phyloP scores from a whole-genome alignment of 2,888 invertebrate species.

The Periphyllus acericola region DNA sequence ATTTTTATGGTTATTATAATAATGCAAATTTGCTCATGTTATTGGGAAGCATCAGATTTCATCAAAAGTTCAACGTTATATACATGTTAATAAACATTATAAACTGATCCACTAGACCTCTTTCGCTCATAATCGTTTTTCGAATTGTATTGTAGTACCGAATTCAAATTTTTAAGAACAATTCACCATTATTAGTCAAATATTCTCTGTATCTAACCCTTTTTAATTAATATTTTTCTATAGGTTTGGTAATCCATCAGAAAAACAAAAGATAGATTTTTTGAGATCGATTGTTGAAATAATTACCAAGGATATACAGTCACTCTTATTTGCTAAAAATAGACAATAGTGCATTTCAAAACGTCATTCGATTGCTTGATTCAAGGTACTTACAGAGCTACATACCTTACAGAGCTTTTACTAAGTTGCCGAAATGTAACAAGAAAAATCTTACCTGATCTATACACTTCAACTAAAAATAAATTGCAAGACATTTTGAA shows the following conservation, averaged over 20 bases:
- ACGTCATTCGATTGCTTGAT: conserved; percentile 11
- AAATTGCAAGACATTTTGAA: conserved; percentile 63
- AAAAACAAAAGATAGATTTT: conserved; percentile 16
- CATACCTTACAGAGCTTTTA: conserved; percentile 26
- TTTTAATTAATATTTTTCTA: conserved; percentile 14
- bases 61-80: no score
- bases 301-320: conserved; percentile 12
- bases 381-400: conserved; percentile 14
- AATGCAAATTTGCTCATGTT: no score
- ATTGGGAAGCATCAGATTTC: no score
- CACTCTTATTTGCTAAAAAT: conserved; percentile 19
- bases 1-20: no score
- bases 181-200: conserved; percentile 7
- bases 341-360: conserved; percentile 22
- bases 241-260: conserved; percentile 11
- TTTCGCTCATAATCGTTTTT: no score
- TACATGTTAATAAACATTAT: no score
- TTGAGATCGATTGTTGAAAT: conserved; percentile 6
- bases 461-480: conserved; percentile 60
- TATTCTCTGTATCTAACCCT: background rate
- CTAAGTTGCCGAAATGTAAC: conserved; percentile 63
- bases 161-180: background rate
- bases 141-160: no score
- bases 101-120: no score
- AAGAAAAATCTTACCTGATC: conserved; percentile 63